These are phyloP conservation scores for Pipistrellus pygmaeus DNA, from an alignment of 2,797 vertebrate species.

Conservation along the genomic window DNA sequence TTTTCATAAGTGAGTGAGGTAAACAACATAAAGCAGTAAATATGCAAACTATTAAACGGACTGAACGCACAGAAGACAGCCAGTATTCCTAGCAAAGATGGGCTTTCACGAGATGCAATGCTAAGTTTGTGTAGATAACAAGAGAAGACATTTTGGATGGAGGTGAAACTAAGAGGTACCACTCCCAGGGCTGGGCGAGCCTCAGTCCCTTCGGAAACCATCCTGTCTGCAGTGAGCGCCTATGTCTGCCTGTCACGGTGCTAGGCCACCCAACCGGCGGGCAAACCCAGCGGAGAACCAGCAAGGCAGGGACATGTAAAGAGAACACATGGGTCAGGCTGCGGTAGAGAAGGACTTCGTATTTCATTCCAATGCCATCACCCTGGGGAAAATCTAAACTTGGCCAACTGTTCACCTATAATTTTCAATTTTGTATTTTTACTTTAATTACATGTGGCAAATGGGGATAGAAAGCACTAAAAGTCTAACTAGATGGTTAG, in stretches of 20 bases:
- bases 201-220: not conserved
- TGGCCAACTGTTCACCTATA: not conserved
- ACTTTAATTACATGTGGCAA: not conserved
- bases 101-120: not conserved
- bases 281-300: not conserved
- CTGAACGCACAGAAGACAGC: not conserved
- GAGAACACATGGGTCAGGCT: not conserved
- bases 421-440: not conserved
- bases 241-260: not conserved
- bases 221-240: not conserved
- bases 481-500: not conserved
- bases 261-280: not conserved
- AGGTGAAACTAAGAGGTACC: not conserved
- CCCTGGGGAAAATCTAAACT: not conserved
- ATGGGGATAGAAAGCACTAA: not conserved
- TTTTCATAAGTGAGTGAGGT: slow-evolving; percentile 12
- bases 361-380: not conserved
- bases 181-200: not conserved
- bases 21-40: slow-evolving; percentile 19
- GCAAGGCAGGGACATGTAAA: not conserved
- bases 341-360: not conserved
- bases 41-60: not conserved
- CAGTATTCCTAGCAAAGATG: not conserved
- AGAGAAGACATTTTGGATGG: not conserved
- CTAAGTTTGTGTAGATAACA: not conserved